These are phyloP conservation scores for Achroia grisella DNA, from an alignment of 1,140 invertebrate species.

Conservation along the genomic window DNA sequence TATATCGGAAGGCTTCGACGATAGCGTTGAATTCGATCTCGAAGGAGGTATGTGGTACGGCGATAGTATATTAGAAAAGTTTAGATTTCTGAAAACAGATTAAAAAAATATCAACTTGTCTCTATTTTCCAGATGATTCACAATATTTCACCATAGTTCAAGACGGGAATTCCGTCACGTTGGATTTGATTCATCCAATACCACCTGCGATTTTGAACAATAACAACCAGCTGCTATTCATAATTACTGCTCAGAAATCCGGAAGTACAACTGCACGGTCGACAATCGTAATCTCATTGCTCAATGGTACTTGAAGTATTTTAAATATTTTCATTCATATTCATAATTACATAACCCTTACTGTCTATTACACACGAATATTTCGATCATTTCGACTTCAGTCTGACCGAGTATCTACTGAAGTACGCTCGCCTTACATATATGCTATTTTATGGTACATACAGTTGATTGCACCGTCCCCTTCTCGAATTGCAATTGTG, in stretches of 20 bases:
- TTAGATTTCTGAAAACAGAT: background rate
- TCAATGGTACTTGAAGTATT: background rate
- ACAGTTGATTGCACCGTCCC: too few species aligned
- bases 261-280: background rate
- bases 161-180: background rate
- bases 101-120: background rate
- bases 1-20: slow-evolving; percentile 13
- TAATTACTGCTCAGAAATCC: background rate
- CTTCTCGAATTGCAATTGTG: too few species aligned
- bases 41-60: slow-evolving; percentile 20
- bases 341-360: too few species aligned
- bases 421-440: too few species aligned
- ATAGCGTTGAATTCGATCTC: slow-evolving; percentile 12
- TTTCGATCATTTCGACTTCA: too few species aligned
- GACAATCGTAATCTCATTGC: background rate
- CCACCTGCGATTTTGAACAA: background rate
- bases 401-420: too few species aligned
- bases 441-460: too few species aligned
- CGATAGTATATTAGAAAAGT: background rate
- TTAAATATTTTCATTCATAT: too few species aligned
- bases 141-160: background rate
- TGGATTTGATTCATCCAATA: background rate
- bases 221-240: background rate
- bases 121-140: background rate
- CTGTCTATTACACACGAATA: too few species aligned